These are phyloP conservation scores for Echinometra lucunter DNA, from an alignment of 53 echinoderm and acorn worm species.

Conservation along the genomic window DNA sequence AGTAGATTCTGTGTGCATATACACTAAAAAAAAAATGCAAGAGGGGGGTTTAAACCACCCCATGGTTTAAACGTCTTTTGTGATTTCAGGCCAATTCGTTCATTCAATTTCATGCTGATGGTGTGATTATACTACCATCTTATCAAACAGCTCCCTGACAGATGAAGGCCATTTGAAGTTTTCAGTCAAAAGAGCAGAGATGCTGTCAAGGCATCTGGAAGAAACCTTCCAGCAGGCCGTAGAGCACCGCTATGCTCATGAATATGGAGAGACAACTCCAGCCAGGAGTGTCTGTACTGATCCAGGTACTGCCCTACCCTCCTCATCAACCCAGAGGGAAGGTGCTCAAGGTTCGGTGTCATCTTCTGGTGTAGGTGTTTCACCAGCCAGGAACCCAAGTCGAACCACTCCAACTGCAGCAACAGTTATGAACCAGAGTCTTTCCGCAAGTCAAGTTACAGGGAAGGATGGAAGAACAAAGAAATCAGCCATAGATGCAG, in stretches of 20 bases:
- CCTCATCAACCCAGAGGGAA: neutral
- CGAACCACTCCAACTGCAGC: neutral
- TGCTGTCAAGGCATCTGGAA: constrained; percentile 72
- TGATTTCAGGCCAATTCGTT: no score
- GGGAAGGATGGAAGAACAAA: neutral
- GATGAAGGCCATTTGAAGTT: neutral
- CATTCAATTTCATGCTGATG: neutral
- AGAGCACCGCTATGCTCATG: constrained; percentile 91
- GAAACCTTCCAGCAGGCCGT: constrained; percentile 74
- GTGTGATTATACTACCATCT: neutral
- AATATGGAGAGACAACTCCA: constrained; percentile 79
- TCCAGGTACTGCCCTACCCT: neutral
- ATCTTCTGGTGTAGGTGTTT: neutral
- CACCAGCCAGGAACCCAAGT: neutral
- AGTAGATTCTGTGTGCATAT: no score
- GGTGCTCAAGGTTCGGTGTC: neutral
- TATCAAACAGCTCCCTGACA: neutral
- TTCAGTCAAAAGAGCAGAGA: neutral
- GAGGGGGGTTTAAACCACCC: no score
- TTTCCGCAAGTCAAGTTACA: neutral
- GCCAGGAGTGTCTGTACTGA: neutral
- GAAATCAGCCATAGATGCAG: neutral
- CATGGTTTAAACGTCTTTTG: no score
- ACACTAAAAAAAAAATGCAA: no score
- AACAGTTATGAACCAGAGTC: neutral